Percentiles rank a stretch among this genome's conserved stretches.
Conservation (phyloP, 2,888 invertebrate species). For the Drosophila formosana region DNA sequence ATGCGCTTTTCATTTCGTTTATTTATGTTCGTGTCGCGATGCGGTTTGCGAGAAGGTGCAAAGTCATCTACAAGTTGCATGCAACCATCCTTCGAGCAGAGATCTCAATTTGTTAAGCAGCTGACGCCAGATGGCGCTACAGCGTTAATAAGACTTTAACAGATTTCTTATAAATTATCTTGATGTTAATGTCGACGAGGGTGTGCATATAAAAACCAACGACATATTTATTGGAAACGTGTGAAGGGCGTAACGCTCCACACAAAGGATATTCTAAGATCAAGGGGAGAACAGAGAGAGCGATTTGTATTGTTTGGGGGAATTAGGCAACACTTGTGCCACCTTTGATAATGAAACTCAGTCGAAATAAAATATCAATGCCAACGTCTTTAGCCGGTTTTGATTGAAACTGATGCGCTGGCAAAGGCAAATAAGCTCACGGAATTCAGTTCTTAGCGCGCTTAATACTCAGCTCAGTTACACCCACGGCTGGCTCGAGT, state of each 20-base stretch:
- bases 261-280: constrained; percentile 5
- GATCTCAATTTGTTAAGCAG: constrained; percentile 78
- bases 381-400: background rate
- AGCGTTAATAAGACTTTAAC: constrained; percentile 71
- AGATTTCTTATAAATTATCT: constrained; percentile 75
- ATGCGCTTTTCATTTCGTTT: constrained; percentile 76
- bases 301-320: too few relatives aligned
- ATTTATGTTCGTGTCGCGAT: constrained; percentile 74
- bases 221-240: constrained; percentile 59
- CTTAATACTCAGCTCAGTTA: constrained; percentile 27
- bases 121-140: constrained; percentile 71
- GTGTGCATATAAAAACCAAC: constrained; percentile 22
- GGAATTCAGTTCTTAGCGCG: constrained; percentile 10
- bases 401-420: constrained; percentile 24
- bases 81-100: constrained; percentile 5
- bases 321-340: background rate
- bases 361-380: constrained; percentile 1
- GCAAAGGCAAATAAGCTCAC: constrained; percentile 9
- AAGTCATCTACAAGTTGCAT: constrained; percentile 54
- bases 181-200: constrained; percentile 48
- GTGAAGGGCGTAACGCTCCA: constrained; percentile 43
- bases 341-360: background rate
- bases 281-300: background rate
- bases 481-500: constrained; percentile 26
- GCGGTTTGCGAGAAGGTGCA: constrained; percentile 71